phyloP scores from a whole-genome alignment of 2,888 invertebrate species.

The Macrosiphum euphorbiae region DNA sequence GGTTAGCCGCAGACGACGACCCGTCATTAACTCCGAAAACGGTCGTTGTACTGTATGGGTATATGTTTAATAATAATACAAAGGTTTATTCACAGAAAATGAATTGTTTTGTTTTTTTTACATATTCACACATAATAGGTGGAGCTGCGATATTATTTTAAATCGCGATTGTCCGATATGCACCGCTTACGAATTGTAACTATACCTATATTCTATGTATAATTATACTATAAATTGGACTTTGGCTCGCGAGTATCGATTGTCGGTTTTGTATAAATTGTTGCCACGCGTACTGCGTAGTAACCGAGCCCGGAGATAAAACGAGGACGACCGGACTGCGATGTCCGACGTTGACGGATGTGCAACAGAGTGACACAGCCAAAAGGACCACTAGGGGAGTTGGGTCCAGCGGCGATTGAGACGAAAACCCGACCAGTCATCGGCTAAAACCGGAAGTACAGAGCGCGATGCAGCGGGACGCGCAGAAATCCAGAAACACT shows the following conservation, averaged over 20 bases:
- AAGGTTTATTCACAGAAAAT: background rate
- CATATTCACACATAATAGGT: background rate
- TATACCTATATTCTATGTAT: background rate
- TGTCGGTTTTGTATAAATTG: slow-evolving; percentile 28
- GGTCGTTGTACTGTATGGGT: background rate
- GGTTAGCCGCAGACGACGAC: background rate
- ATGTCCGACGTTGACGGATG: slow-evolving; percentile 60
- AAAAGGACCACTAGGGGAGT: slow-evolving; percentile 38
- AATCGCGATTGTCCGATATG: background rate
- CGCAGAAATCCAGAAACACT: slow-evolving; percentile 14
- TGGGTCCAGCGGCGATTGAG: slow-evolving; percentile 48
- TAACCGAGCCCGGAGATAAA: background rate
- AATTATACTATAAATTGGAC: background rate
- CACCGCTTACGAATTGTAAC: background rate
- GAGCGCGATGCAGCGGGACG: slow-evolving; percentile 6
- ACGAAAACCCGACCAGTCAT: slow-evolving; percentile 62
- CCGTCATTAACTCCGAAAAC: background rate
- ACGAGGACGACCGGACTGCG: background rate
- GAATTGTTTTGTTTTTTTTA: background rate
- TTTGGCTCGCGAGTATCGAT: background rate
- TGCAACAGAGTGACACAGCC: slow-evolving; percentile 63
- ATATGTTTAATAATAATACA: background rate
- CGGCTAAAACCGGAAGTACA: slow-evolving; percentile 52
- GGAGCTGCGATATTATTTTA: background rate
- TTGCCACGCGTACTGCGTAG: background rate